Percentiles rank a stretch among this genome's conserved stretches.
phyloP scores from a whole-genome alignment of 2,888 invertebrate genomes.

The Podabrus alpinus region DNA sequence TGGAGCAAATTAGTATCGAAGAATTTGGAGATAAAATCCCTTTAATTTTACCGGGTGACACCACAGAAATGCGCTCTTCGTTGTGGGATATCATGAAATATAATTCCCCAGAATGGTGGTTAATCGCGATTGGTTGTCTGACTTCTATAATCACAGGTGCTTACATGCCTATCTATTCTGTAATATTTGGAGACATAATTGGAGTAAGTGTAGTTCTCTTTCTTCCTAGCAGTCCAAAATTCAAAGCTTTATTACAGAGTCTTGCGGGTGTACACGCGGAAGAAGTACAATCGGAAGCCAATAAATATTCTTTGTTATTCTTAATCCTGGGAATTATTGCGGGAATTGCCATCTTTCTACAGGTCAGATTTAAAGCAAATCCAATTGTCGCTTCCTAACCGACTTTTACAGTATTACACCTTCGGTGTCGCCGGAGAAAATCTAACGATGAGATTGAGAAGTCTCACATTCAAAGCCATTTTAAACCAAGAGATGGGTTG shows the following conservation, averaged over 20 bases:
- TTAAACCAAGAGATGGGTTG: constrained; percentile 75
- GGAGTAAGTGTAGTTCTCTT: too few relatives aligned
- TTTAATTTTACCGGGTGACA: not conserved
- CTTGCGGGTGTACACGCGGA: not conserved
- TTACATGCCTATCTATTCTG: constrained; percentile 72
- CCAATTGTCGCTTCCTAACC: too few relatives aligned
- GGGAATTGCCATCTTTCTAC: constrained; percentile 67
- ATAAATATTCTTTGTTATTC: constrained; percentile 67
- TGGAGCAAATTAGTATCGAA: constrained; percentile 8
- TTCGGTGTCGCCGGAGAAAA: constrained; percentile 80
- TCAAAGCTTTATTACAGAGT: not conserved
- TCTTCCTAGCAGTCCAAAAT: too few relatives aligned
- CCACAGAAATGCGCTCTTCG: not conserved
- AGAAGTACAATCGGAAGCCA: constrained; percentile 54
- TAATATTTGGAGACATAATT: constrained; percentile 56
- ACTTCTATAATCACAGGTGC: constrained; percentile 68
- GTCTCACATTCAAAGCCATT: constrained; percentile 67
- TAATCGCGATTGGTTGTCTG: constrained; percentile 65
- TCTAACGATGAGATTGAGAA: constrained; percentile 74
- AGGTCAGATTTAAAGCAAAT: constrained; percentile 56
- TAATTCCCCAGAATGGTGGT: constrained; percentile 71
- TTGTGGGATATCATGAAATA: constrained; percentile 59
- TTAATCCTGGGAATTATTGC: constrained; percentile 67
- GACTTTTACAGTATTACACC: constrained; percentile 18
- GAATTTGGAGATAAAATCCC: not conserved